Base-by-base conservation (phyloP, 2,797 vertebrate species). In the Picus viridis region DNA sequence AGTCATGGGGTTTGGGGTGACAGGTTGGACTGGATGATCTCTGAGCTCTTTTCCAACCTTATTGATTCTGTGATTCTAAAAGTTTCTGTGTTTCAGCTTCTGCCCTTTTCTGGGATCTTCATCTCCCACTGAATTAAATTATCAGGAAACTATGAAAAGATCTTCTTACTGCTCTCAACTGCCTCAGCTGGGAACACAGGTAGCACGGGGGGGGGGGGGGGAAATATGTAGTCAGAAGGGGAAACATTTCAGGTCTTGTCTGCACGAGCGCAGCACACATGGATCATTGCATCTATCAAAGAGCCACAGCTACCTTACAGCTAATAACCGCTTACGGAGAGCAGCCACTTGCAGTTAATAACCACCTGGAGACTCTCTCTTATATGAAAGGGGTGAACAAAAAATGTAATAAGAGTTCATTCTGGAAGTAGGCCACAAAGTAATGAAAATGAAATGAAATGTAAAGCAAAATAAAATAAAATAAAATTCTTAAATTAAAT, bases 191-290 rank as follows among this genome's bases (percentile, higher is more conserved):
- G 41, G 41, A 41, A 14, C 41, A 41, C 41, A 41, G 5, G 6
- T 65, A 77, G 43, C 22, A 41, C 0, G n/a, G n/a, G n/a, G n/a
- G n/a, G n/a, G n/a, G 7, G 27, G 9, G 41, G 15, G 11, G 73
- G 12, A 51, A 73, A 89, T 72, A 43, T 7, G 34, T 18, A 43
- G 13, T 15, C 30, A 69, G 34, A 19, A 71, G 36, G 5, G 7
- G 88, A 89, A 79, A 58, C 54, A 73, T 76, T 49, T 75, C 12
- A 82, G 24, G 4, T 49, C 4, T 19, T 68, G 4, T 56, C 12
- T 2, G 1, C 6, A 22, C 36, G 13, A 76, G 41, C 58, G 34
- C 4, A 12, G 61, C 51, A 62, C 58, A n/a, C 4, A 22, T 16
- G 12, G 65, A 24, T 64, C 49, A 26, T 16, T 68, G 7, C n/a